Evolutionary conservation across 2,888 invertebrate genomes (phyloP), one percentile per base, ranked within the genome.

Genomic region (Selenia dentaria): DNA sequence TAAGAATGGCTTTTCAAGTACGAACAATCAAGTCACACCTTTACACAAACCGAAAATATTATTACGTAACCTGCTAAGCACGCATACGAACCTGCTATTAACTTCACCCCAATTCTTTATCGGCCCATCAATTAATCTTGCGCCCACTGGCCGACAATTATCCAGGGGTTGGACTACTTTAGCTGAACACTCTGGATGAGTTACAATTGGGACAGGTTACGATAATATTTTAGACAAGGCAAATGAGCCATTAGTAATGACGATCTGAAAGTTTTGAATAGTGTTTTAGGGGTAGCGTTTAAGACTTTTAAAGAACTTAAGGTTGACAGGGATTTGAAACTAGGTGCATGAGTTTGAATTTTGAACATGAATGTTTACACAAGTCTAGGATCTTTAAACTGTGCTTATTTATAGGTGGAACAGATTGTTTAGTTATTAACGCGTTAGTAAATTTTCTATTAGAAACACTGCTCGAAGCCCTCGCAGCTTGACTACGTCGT

Each of bases 71-170:
- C 13, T 28, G 33, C 16, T 36, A 32, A 37, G 28, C 37, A 35
- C 44, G 41, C 48, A 45, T 43, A 29, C 40, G 16, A 57, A 50
- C 48, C 45, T 27, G 16, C 39, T 56, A 57, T 60, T 54, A 59
- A 60, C 50, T 45, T 44, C 35, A 61, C 51, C 48, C 51, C 44
- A 51, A 54, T 52, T 63, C 59, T 57, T 59, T 64, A 65, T 59
- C 55, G 52, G 43, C 45, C 47, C 50, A 67, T 70, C 68, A 66
- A 79, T 80, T 76, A 77, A 79, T 77, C 79, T 74, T 62, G 53
- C 41, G 46, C 59, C 50, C 40, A 52, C 40, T 61, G 50, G 60
- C 57, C 57, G 46, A 57, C 61, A 59, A 59, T 67, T 65, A 65
- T 52, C 49, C 58, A 48, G 54, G 63, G 67, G 74, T 67, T 73